Evolutionary conservation across 2,113 vertebrate species (phyloP).

Genomic region (Drymodes brunneopygia): DNA sequence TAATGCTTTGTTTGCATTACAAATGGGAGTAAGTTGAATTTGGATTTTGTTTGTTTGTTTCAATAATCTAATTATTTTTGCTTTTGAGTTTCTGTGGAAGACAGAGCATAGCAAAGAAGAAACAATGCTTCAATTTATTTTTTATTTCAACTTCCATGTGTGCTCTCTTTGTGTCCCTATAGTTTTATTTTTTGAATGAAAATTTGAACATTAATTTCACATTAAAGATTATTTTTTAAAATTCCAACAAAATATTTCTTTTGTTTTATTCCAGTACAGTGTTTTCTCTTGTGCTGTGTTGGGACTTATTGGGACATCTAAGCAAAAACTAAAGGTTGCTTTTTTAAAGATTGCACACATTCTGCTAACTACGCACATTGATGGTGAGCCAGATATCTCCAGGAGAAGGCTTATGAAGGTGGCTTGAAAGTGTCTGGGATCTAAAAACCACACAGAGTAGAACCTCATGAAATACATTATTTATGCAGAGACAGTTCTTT

Average conservation of each 20-base stretch:
- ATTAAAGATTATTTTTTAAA: not conserved
- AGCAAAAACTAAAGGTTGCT: not conserved
- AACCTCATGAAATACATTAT: not conserved
- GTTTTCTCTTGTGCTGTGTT: not conserved
- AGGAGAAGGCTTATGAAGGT: not conserved
- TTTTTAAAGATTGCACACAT: not conserved
- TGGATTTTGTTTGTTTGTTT: not conserved
- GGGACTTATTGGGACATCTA: not conserved
- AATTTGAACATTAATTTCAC: not conserved
- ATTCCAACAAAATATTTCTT: not conserved
- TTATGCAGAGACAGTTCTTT: not conserved
- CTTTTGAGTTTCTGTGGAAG: not conserved
- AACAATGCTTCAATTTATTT: not conserved
- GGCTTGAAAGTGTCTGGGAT: not conserved
- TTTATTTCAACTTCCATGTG: not conserved
- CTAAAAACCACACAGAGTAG: not conserved
- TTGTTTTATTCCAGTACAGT: not conserved
- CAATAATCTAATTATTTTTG: not conserved
- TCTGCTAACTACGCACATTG: not conserved
- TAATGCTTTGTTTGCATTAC: not conserved
- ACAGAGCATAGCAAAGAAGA: not conserved
- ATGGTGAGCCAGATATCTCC: not conserved
- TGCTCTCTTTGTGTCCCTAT: not conserved
- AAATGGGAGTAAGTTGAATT: not conserved
- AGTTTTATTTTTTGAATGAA: not conserved